Evolutionary conservation across 1,140 invertebrate genomes (phyloP), one percentile per base, ranked within the genome.

Genomic region (Tetragonula clypearis): DNA sequence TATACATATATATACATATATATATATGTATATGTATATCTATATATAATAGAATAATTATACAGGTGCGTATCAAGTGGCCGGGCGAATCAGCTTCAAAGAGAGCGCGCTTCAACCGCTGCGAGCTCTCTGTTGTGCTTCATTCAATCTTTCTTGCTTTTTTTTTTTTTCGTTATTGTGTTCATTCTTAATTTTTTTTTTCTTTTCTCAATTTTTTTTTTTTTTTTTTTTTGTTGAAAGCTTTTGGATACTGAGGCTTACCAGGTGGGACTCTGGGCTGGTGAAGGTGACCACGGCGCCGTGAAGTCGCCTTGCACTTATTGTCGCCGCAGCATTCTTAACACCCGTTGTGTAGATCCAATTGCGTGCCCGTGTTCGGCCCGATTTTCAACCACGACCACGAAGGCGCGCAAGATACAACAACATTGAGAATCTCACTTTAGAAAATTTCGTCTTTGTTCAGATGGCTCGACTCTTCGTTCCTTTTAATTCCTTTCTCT

Each of bases 201-300:
- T n/a, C 19, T 86, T 84, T 55, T 19, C 69, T 49, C 15, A 26
- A 49, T 49, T 78, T 30, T 73, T 77, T 79, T 72, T 66, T 78
- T 73, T 78, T 35, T 76, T 41, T 74, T 30, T 26, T 19, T 23
- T 86, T 86, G 30, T 77, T 83, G 74, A 76, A 86, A 87, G 87
- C 85, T 87, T 87, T 91, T 87, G 76, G 86, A 91, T 88, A 89
- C 90, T 87, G 89, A 91, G 92, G 93, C 95, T 96, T 93, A 96
- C 96, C 94, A 97, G 94, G 93, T 96, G 96, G 84, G 96, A 96
- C 90, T 97, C 96, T 87, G 95, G 95, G 80, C 96, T 96, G 89
- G 96, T 96, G 95, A 97, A 97, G 88, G 96, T 96, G 88, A 97
- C 95, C 65, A 96, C 96, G 92, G 96, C 96, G 84, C 96, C 96